phyloP scores from a whole-genome alignment of 2,113 vertebrate species.

The Panthera uncia region DNA sequence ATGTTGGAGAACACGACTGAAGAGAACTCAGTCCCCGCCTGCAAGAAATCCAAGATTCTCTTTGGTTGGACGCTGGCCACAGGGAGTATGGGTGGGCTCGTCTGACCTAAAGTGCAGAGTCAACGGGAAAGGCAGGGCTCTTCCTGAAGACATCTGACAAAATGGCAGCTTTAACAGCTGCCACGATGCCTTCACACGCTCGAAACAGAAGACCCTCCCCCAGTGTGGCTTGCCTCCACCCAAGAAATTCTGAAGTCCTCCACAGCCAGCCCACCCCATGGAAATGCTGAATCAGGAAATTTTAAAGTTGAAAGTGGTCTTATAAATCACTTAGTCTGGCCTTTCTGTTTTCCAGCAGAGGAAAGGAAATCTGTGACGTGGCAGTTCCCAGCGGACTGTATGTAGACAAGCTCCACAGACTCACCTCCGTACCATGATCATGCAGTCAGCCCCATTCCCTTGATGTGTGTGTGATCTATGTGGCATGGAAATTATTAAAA shows the following conservation, averaged over 20 bases:
- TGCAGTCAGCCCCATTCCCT: not conserved
- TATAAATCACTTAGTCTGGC: not conserved
- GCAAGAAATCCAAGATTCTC: not conserved
- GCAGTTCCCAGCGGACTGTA: rapidly evolving
- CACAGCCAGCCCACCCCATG: not conserved
- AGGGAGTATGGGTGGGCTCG: not conserved
- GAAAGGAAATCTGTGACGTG: not conserved
- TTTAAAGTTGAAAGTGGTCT: not conserved
- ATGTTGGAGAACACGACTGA: not conserved
- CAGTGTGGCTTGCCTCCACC: not conserved
- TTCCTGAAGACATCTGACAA: not conserved
- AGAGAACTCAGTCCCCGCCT: not conserved
- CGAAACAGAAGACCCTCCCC: not conserved
- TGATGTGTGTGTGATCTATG: too few relatives aligned
- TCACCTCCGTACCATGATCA: not conserved
- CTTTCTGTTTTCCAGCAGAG: not conserved
- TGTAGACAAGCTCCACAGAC: not conserved
- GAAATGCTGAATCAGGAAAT: not conserved
- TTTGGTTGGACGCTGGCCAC: not conserved
- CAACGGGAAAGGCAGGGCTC: not conserved
- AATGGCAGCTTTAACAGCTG: not conserved
- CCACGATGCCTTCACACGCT: not conserved
- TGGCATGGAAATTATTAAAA: not conserved
- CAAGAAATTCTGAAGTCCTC: not conserved
- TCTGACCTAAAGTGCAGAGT: not conserved